These are phyloP conservation scores for Astyanax mexicanus DNA, from an alignment of 2,797 vertebrate species.

Conservation along the genomic window DNA sequence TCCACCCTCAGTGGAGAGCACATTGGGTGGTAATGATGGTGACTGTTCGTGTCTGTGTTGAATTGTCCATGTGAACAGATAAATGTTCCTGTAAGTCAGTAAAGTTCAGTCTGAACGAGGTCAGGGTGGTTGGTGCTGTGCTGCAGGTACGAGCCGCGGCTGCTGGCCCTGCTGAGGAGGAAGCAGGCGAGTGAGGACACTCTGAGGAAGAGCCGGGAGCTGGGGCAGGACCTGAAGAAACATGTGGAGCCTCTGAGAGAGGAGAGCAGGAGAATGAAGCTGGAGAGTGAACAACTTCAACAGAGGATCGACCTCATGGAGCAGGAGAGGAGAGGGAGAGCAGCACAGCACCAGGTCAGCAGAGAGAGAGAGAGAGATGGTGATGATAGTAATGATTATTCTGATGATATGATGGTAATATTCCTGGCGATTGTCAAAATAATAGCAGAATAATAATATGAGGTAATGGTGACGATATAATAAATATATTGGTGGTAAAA, in stretches of 20 bases:
- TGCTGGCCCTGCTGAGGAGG: slow-evolving; percentile 82
- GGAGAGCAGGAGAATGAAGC: slow-evolving; percentile 74
- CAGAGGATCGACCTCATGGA: slow-evolving; percentile 82
- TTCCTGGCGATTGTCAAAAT: no score
- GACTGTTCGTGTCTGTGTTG: no score
- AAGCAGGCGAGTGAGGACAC: slow-evolving; percentile 79
- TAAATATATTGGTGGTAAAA: no score
- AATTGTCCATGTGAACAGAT: no score
- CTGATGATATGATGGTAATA: no score
- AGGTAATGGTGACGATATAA: no score
- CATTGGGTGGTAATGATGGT: no score
- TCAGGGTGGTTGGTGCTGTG: neutral
- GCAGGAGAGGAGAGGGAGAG: slow-evolving; percentile 80
- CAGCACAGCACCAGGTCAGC: slow-evolving; percentile 75
- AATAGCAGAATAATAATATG: no score
- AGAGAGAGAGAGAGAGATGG: neutral
- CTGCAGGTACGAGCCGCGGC: slow-evolving; percentile 82
- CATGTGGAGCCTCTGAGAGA: slow-evolving; percentile 81
- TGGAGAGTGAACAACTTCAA: slow-evolving; percentile 83
- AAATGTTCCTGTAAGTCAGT: no score
- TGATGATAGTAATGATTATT: neutral
- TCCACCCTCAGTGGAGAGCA: no score
- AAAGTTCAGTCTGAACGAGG: neutral
- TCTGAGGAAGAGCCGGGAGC: slow-evolving; percentile 80
- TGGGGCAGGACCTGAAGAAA: slow-evolving; percentile 79